Evolutionary conservation across 2,797 vertebrate genomes (phyloP).

Genomic region (Argya squamiceps): DNA sequence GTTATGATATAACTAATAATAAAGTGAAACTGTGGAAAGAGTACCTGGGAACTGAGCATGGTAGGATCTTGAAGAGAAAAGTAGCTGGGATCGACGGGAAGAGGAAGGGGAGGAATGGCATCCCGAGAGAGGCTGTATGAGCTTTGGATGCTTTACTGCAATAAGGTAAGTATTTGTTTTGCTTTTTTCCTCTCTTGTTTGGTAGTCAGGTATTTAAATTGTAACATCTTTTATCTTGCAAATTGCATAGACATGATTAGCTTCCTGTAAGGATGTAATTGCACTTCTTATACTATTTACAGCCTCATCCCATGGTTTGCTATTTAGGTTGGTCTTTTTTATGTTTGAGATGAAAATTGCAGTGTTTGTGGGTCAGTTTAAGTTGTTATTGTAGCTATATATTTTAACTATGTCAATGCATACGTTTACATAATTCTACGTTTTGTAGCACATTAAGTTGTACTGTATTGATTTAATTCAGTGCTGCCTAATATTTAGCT

Average conservation of each 20-base stretch:
- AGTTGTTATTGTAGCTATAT: not conserved
- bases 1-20: not conserved
- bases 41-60: constrained; percentile 22
- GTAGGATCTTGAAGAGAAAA: constrained; percentile 32
- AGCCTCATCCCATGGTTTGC: not conserved
- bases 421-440: not conserved
- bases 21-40: not conserved
- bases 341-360: not conserved
- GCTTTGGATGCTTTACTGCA: constrained; percentile 98
- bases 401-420: not conserved
- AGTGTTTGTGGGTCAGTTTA: not conserved
- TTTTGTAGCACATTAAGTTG: not conserved
- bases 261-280: not conserved
- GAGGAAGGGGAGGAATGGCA: constrained; percentile 83
- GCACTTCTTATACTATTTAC: not conserved
- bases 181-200: not conserved
- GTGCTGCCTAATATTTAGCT: not conserved
- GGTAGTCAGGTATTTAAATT: not conserved
- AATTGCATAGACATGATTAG: not conserved
- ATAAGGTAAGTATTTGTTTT: constrained; percentile 82
- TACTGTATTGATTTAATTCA: not conserved
- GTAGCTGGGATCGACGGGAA: not conserved
- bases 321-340: not conserved
- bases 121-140: constrained; percentile 96
- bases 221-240: not conserved